These are phyloP conservation scores for Sprattus sprattus DNA, from an alignment of 2,113 vertebrate species.

Conservation along the genomic window DNA sequence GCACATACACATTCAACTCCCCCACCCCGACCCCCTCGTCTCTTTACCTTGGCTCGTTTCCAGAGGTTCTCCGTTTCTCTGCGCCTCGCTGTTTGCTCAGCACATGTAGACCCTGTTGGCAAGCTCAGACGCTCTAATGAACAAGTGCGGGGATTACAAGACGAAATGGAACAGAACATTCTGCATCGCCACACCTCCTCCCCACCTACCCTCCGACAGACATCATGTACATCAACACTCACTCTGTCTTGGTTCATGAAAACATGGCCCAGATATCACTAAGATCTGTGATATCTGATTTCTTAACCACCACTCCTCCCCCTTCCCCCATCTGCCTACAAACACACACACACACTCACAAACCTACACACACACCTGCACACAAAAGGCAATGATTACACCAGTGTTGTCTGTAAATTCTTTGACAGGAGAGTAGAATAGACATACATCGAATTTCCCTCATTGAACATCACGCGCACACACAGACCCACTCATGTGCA, in stretches of 20 bases:
- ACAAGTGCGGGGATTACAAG: conserved; percentile 13
- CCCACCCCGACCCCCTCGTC: not conserved
- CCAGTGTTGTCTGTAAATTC: not conserved
- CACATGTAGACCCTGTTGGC: conserved; percentile 6
- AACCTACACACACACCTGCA: conserved; percentile 23
- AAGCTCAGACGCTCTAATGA: conserved; percentile 29
- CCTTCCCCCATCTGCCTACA: not conserved
- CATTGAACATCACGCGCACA: not conserved
- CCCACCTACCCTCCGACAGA: conserved; percentile 21
- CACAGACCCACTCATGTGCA: not conserved
- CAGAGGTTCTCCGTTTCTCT: conserved; percentile 30
- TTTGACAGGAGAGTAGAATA: not conserved
- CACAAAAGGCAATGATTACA: not conserved
- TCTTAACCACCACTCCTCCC: not conserved
- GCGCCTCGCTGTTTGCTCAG: not conserved
- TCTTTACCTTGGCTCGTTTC: conserved; percentile 34
- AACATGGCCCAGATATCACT: not conserved
- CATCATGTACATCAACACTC: not conserved
- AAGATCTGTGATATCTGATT: not conserved
- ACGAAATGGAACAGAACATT: conserved; percentile 26
- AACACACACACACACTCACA: conserved; percentile 20
- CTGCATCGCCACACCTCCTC: not conserved
- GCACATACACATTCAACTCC: not conserved
- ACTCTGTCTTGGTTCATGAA: not conserved
- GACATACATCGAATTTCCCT: not conserved